Conservation (phyloP, 2,113 vertebrate genomes). For the Uria aalge region DNA sequence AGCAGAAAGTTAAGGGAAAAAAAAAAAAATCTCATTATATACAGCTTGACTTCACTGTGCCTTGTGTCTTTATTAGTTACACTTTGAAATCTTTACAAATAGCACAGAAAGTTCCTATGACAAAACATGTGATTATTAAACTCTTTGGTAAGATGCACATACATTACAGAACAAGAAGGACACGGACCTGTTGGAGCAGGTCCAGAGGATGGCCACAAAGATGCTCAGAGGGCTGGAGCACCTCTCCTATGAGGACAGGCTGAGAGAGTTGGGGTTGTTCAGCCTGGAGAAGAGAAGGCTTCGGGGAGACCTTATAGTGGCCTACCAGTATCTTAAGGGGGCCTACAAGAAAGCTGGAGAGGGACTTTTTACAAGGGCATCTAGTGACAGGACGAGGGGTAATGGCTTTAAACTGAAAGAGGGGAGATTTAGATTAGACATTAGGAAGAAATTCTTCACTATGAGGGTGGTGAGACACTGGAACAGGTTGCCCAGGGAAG, state of each 20-base stretch:
- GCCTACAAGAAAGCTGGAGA: neutral
- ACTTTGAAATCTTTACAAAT: neutral
- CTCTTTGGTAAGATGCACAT: neutral
- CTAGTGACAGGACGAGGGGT: neutral
- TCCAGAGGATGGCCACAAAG: neutral
- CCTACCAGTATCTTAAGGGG: neutral
- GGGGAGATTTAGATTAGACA: neutral
- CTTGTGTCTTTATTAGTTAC: neutral
- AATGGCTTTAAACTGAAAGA: neutral
- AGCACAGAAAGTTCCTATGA: neutral
- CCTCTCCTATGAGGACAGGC: neutral
- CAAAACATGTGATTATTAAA: neutral
- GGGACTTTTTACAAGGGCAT: neutral
- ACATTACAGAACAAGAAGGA: neutral
- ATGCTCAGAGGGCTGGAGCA: neutral
- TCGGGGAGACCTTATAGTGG: neutral
- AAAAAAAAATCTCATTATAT: neutral
- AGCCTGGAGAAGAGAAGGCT: neutral
- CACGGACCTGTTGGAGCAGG: neutral
- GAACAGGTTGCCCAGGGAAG: neutral
- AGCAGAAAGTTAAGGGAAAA: neutral
- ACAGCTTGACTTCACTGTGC: neutral
- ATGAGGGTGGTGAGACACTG: neutral
- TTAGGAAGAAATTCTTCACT: neutral
- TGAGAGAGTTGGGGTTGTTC: neutral